Base-by-base conservation (phyloP, 1,140 invertebrate genomes). In the Amphibalanus amphitrite region DNA sequence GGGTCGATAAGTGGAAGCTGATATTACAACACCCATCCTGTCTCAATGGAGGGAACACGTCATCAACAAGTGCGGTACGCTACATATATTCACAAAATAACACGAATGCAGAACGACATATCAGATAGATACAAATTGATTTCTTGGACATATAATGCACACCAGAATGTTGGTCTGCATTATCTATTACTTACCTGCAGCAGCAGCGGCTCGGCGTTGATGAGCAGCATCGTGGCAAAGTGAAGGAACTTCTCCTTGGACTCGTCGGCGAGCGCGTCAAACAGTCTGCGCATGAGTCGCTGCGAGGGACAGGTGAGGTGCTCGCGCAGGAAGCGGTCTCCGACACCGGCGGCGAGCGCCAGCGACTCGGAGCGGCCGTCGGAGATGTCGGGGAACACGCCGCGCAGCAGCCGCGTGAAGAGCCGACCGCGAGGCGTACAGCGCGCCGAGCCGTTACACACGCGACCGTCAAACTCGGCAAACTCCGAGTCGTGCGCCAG, bases 401-500 rank as follows among this genome's bases (percentile, higher is more conserved):
- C 28, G 65, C 28, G 26, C 65, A 67, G 65, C 65, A 67, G n/a
- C 10, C 65, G 23, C 65, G 6, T 4, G 65, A 20, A 67, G 28
- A 28, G n/a, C 10, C 23, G 26, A 26, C 8, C 65, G 65, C 65
- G 26, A 20, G 65, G 26, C 65, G 3, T 68, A 75, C 80, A 82
- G n/a, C 77, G 69, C 8, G 74, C 71, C 23, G 75, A 64, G 47
- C 79, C 74, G 70, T 76, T 73, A 73, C 84, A 85, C n/a, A 85
- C 77, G 29, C 76, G 75, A 72, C 79, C 73, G 74, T 86, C 84
- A 69, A 86, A 78, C 70, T 79, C 73, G 23, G 78, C 72, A 1
- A 87, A 76, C 78, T 87, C 85, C 10, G 74, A 76, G 70, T 81
- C 74, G 71, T 84, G 81, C 0, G 81, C 86, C 69, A 88, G 78